These are phyloP conservation scores for Saturnia japonica DNA, from an alignment of 2,888 invertebrate genomes.

Conservation along the genomic window DNA sequence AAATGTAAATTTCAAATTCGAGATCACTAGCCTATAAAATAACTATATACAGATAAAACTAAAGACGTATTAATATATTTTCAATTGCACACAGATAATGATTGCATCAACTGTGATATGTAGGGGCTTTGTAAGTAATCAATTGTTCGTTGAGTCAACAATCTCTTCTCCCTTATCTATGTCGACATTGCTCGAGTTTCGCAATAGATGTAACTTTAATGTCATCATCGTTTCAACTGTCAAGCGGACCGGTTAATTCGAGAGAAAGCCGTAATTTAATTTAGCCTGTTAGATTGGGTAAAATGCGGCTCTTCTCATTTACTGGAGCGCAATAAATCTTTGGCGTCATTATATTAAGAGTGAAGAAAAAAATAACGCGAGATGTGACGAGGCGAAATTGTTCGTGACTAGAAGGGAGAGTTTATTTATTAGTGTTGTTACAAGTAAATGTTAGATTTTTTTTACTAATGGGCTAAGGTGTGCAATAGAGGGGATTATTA, in stretches of 20 bases:
- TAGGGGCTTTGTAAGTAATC: neutral
- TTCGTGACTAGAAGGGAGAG: constrained; percentile 50
- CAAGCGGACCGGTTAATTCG: constrained; percentile 35
- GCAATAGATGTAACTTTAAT: constrained; percentile 46
- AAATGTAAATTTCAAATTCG: too few relatives aligned
- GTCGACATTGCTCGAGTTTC: constrained; percentile 34
- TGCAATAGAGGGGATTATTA: neutral
- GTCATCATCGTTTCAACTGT: constrained; percentile 46
- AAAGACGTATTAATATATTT: too few relatives aligned
- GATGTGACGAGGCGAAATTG: constrained; percentile 46
- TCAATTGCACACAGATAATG: neutral
- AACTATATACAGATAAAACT: too few relatives aligned
- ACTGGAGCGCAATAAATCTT: constrained; percentile 50
- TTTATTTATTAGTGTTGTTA: constrained; percentile 28
- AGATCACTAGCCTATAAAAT: too few relatives aligned
- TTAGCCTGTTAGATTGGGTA: constrained; percentile 36
- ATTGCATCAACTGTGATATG: neutral
- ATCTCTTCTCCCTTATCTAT: constrained; percentile 5
- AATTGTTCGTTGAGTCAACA: constrained; percentile 7
- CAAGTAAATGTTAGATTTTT: constrained; percentile 37
- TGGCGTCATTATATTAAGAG: constrained; percentile 50
- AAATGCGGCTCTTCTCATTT: constrained; percentile 31
- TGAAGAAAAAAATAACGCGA: constrained; percentile 33
- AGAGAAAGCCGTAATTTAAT: constrained; percentile 55
- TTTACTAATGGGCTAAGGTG: constrained; percentile 24